phyloP scores from a whole-genome alignment of 2,888 invertebrate species.

The Thumatha senex region DNA sequence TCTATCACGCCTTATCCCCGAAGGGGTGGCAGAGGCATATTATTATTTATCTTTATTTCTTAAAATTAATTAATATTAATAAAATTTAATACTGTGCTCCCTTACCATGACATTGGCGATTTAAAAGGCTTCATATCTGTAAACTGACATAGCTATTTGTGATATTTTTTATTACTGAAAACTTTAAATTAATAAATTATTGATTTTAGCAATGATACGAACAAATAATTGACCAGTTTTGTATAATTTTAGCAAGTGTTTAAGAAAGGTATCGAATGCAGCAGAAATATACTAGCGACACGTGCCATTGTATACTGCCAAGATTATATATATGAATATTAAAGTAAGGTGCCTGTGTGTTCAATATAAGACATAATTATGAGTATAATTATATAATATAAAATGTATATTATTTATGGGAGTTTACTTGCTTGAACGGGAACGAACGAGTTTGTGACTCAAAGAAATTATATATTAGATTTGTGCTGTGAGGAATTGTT shows the following conservation, averaged over 20 bases:
- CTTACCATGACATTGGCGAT: constrained; percentile 13
- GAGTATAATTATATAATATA: constrained; percentile 21
- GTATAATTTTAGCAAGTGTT: constrained; percentile 32
- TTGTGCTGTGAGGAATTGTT: no score
- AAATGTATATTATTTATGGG: constrained; percentile 18
- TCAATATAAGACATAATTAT: constrained; percentile 62
- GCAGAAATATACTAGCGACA: constrained; percentile 42
- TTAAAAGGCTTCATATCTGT: constrained; percentile 41
- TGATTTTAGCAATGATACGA: constrained; percentile 43
- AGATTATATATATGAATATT: constrained; percentile 54
- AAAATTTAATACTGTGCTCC: background rate
- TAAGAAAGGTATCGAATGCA: constrained; percentile 38
- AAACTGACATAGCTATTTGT: constrained; percentile 60
- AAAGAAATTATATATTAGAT: background rate
- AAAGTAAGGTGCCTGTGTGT: constrained; percentile 79
- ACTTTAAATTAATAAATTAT: constrained; percentile 55
- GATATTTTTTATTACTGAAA: constrained; percentile 60
- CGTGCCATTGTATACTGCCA: constrained; percentile 77
- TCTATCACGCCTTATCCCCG: no score
- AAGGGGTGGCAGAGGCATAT: no score
- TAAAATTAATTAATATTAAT: background rate
- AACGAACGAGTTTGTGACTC: no score
- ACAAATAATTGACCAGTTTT: constrained; percentile 32
- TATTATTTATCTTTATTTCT: no score
- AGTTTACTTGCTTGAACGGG: constrained; percentile 19